phyloP scores from a whole-genome alignment of 2,888 invertebrate genomes.

The Agrilus cyanescens region DNA sequence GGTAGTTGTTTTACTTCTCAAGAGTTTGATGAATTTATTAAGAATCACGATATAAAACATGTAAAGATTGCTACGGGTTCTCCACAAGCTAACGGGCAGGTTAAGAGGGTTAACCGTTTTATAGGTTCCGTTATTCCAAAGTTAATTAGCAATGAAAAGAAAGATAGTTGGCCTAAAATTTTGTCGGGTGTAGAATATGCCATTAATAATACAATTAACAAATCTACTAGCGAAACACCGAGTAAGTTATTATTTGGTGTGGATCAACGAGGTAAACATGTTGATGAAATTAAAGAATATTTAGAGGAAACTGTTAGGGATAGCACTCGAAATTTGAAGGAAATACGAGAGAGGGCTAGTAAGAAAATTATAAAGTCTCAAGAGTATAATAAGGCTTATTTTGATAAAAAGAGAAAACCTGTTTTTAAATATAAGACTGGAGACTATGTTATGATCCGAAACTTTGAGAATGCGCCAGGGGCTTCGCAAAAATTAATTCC shows the following conservation, averaged over 20 bases:
- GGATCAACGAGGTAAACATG: slow-evolving; percentile 16
- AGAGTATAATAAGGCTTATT: slow-evolving; percentile 16
- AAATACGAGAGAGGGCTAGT: slow-evolving; percentile 9
- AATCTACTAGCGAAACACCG: slow-evolving; percentile 20
- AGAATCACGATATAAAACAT: slow-evolving; percentile 14
- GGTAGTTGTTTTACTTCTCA: slow-evolving; percentile 20
- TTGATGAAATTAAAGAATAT: slow-evolving; percentile 13
- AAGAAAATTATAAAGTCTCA: slow-evolving; percentile 15
- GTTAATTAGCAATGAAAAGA: slow-evolving; percentile 10
- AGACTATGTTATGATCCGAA: slow-evolving; percentile 16
- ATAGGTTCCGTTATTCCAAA: slow-evolving; percentile 20
- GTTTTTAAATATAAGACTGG: slow-evolving; percentile 12
- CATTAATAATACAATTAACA: slow-evolving; percentile 17
- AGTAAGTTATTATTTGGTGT: slow-evolving; percentile 20
- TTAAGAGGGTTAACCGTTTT: slow-evolving; percentile 15
- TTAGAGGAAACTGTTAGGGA: slow-evolving; percentile 9
- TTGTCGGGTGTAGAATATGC: slow-evolving; percentile 14
- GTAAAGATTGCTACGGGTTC: slow-evolving; percentile 19
- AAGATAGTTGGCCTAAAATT: slow-evolving; percentile 16
- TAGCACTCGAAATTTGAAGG: slow-evolving; percentile 14
- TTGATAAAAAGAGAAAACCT: slow-evolving; percentile 19
- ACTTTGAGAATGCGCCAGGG: slow-evolving; percentile 14
- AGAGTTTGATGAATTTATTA: slow-evolving; percentile 16
- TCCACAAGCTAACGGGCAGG: slow-evolving; percentile 24
- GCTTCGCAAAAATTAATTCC: slow-evolving; percentile 16